phyloP scores from a whole-genome alignment of 2,797 vertebrate species.

The Hippopotamyrus pictus region DNA sequence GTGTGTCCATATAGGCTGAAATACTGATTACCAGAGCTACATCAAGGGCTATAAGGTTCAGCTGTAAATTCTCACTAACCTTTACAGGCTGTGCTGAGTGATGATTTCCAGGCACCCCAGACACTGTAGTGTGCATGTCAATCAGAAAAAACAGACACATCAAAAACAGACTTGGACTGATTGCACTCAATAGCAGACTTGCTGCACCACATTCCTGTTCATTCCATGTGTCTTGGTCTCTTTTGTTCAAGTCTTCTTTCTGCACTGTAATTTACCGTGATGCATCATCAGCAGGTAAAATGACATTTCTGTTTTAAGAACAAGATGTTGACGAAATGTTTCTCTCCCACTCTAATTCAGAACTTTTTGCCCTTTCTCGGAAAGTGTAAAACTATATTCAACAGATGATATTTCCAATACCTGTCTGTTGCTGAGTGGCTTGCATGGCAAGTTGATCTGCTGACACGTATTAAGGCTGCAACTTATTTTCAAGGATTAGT shows the following conservation, averaged over 20 bases:
- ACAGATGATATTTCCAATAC: background rate
- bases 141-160: background rate
- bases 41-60: background rate
- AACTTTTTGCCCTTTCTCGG: background rate
- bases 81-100: background rate
- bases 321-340: background rate
- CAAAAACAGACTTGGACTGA: background rate
- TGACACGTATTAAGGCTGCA: background rate
- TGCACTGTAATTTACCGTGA: background rate
- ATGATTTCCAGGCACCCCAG: background rate
- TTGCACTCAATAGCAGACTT: background rate
- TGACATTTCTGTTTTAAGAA: background rate
- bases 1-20: background rate
- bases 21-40: background rate
- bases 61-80: background rate
- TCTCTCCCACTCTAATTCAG: background rate
- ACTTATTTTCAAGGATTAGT: background rate
- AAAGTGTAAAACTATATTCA: background rate
- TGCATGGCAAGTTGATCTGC: background rate
- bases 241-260: background rate
- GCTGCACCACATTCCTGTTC: background rate
- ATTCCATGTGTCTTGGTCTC: background rate
- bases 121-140: background rate
- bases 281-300: background rate
- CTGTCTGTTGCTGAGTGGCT: background rate